Base-by-base conservation (phyloP, 23 tunicate genomes). In the Aplidium turbinatum region DNA sequence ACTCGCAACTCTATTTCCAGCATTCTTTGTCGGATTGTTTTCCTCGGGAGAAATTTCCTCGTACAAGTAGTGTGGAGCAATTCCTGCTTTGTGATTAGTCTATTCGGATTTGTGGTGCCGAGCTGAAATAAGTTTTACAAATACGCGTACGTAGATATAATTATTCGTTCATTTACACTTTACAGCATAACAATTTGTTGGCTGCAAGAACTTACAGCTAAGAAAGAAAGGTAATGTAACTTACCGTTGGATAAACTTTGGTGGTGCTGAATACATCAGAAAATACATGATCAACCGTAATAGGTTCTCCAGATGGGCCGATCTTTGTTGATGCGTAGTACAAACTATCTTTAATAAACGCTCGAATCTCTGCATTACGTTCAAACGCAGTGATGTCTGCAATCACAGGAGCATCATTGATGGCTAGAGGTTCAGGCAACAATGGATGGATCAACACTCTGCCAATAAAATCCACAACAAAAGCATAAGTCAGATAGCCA, bases 391-490 rank as follows among this genome's bases (percentile, higher is more conserved):
- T 73, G 20, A 83, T 68, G 21, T 65, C 83, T 3, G 97, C 79
- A 22, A 91, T 32, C 26, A 84, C 75, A 9, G 91, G 91, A 46
- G 79, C 89, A 13, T 84, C 86, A 25, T 22, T 27, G 1, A 91
- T 79, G 29, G 78, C 57, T 21, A 70, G 33, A 0, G 96, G 96
- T 0, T 65, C 48, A 4, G 87, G 91, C 57, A 84, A 40, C 29
- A 85, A 62, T 0, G 97, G 97, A 36, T 91, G 97, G 33, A 79
- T 77, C 20, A 91, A 13, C 20, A 91, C 91, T 7, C 85, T 63
- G 45, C 90, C 90, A 19, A 62, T 31, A 26, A 47, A 24, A 36
- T 79, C 86, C 24, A 84, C 33, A 47, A 91, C 22, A 55, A 84
- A 91, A 2, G 91, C 91, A 61, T 80, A 89, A 1, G 83, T 57